Percentiles rank a stretch among this genome's conserved stretches.
phyloP scores from a whole-genome alignment of 2,113 vertebrate species.

The Hemibagrus wyckioides region DNA sequence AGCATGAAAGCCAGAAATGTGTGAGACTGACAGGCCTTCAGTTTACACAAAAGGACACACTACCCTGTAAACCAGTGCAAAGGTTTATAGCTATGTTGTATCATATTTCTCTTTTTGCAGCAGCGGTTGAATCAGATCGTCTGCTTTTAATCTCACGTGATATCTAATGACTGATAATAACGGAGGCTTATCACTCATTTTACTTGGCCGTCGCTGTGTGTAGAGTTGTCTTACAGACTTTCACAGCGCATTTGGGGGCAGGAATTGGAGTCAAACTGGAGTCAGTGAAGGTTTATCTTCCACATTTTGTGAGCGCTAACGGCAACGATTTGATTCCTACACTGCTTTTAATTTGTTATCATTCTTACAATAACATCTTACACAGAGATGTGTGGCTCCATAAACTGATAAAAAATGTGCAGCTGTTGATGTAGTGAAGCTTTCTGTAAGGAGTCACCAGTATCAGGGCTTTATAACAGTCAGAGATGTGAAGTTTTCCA shows the following conservation, averaged over 20 bases:
- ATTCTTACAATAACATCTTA: background rate
- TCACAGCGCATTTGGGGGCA: background rate
- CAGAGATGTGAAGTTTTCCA: background rate
- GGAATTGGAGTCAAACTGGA: background rate
- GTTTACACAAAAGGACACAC: background rate
- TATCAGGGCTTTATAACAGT: background rate
- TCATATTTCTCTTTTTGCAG: background rate
- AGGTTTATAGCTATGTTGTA: conserved; percentile 17
- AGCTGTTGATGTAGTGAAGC: no score
- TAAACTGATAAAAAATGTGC: background rate
- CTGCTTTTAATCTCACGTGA: background rate
- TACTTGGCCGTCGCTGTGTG: background rate
- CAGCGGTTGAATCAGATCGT: background rate
- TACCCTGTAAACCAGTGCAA: background rate
- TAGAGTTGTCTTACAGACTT: background rate
- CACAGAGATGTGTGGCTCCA: background rate
- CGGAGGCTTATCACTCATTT: background rate
- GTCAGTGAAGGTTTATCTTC: background rate
- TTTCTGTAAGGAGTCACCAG: background rate
- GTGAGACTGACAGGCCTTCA: background rate
- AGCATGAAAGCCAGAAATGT: background rate
- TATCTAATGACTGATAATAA: background rate
- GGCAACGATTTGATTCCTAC: background rate
- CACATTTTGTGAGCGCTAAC: background rate
- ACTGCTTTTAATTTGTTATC: background rate